These are phyloP conservation scores for Urosaurus nigricauda DNA, from an alignment of 2,797 vertebrate species.

Conservation along the genomic window DNA sequence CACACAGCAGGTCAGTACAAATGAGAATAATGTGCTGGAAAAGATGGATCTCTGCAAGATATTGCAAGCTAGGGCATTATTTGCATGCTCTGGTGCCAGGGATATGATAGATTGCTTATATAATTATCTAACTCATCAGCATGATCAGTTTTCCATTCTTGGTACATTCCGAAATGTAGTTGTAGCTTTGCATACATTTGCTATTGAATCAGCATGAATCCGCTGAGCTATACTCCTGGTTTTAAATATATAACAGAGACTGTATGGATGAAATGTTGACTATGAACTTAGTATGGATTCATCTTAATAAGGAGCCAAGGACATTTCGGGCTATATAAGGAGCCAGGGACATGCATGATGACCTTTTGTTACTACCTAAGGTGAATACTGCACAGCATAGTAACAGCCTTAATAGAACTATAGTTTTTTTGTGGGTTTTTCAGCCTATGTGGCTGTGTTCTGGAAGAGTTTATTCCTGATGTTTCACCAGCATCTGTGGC, in stretches of 20 bases:
- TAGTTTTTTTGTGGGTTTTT: not conserved
- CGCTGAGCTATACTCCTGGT: constrained; percentile 14
- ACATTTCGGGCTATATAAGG: too few species aligned
- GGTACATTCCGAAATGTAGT: constrained; percentile 28
- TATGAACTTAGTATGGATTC: constrained; percentile 10
- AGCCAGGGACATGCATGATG: not conserved
- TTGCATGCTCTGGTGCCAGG: constrained; percentile 39
- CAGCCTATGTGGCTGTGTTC: too few species aligned
- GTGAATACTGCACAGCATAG: not conserved
- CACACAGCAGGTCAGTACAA: constrained; percentile 39
- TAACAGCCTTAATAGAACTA: not conserved
- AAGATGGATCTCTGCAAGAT: constrained; percentile 38
- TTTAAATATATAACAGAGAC: constrained; percentile 26
- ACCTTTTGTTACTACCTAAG: not conserved
- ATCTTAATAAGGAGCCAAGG: constrained; percentile 8
- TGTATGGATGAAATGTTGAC: constrained; percentile 2
- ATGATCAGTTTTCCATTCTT: constrained; percentile 25
- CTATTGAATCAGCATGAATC: constrained; percentile 20
- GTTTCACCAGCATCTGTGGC: too few species aligned
- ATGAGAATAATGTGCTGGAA: constrained; percentile 9
- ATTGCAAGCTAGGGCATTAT: constrained; percentile 43
- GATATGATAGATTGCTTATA: constrained; percentile 44
- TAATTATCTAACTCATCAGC: constrained; percentile 41
- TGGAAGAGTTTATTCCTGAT: too few species aligned
- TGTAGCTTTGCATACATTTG: constrained; percentile 24